Evolutionary conservation across 1,140 invertebrate genomes (phyloP).

Genomic region (Chrysoperla carnea): DNA sequence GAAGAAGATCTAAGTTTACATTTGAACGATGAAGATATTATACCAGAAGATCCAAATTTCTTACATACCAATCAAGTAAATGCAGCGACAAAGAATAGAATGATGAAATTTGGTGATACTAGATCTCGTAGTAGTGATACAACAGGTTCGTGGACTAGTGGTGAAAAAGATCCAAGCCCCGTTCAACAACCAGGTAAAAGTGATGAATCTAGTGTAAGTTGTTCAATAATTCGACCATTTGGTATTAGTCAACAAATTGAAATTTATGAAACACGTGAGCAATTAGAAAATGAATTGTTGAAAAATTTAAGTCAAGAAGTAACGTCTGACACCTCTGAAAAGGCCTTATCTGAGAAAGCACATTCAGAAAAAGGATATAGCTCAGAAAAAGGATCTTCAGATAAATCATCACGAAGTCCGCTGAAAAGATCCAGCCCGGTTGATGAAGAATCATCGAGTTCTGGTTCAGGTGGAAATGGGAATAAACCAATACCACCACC

Average conservation of each 20-base stretch:
- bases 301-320: neutral
- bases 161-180: slow-evolving; percentile 30
- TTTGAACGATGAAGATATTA: slow-evolving; percentile 6
- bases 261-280: slow-evolving; percentile 22
- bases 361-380: too few species aligned
- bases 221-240: slow-evolving; percentile 54
- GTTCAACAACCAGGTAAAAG: slow-evolving; percentile 29
- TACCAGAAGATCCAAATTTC: slow-evolving; percentile 18
- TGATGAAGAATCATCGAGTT: slow-evolving; percentile 15
- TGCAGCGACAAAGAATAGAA: slow-evolving; percentile 13
- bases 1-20: slow-evolving; percentile 20
- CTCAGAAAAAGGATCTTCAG: slow-evolving; percentile 15
- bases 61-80: slow-evolving; percentile 14
- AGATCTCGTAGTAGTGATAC: slow-evolving; percentile 45
- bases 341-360: neutral
- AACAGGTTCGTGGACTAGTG: slow-evolving; percentile 30
- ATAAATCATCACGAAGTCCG: slow-evolving; percentile 10
- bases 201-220: slow-evolving; percentile 61
- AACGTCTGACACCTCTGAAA: neutral
- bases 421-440: slow-evolving; percentile 20
- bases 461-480: neutral
- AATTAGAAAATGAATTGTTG: slow-evolving; percentile 4
- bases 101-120: slow-evolving; percentile 40
- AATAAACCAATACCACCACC: neutral
- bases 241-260: slow-evolving; percentile 56